These are phyloP conservation scores for Octomys mimax DNA, from an alignment of 2,797 vertebrate genomes.

Conservation along the genomic window DNA sequence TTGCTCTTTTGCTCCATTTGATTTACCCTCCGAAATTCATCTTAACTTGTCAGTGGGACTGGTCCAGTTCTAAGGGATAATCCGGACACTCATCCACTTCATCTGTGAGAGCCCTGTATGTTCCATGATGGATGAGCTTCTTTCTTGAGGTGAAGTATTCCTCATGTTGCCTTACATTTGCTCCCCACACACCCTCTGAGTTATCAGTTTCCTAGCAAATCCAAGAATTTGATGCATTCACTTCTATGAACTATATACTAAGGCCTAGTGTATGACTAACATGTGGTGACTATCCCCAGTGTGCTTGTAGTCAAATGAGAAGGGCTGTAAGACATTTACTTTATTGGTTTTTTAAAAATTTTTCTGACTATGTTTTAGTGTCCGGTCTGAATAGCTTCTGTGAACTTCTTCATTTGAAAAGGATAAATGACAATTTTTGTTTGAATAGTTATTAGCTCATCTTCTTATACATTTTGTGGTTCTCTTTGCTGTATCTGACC, in stretches of 20 bases:
- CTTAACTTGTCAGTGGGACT: neutral
- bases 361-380: neutral
- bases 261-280: neutral
- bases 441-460: slow-evolving; percentile 16
- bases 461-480: neutral
- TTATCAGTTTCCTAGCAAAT: neutral
- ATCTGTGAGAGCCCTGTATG: neutral
- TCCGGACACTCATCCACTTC: neutral
- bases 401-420: neutral
- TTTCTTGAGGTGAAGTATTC: neutral
- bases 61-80: neutral
- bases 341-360: neutral
- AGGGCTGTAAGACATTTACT: neutral
- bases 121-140: neutral
- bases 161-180: neutral
- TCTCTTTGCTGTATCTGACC: neutral
- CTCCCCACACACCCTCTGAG: too few relatives aligned
- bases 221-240: neutral
- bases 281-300: neutral
- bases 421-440: neutral
- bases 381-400: neutral
- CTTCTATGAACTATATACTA: neutral
- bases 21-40: neutral
- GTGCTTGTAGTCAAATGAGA: neutral
- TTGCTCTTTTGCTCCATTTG: neutral